A percentile compares a stretch with the other conserved stretches of the same genome.
phyloP scores from a whole-genome alignment of 2,888 invertebrate species.

The Alloplasta piceator region DNA sequence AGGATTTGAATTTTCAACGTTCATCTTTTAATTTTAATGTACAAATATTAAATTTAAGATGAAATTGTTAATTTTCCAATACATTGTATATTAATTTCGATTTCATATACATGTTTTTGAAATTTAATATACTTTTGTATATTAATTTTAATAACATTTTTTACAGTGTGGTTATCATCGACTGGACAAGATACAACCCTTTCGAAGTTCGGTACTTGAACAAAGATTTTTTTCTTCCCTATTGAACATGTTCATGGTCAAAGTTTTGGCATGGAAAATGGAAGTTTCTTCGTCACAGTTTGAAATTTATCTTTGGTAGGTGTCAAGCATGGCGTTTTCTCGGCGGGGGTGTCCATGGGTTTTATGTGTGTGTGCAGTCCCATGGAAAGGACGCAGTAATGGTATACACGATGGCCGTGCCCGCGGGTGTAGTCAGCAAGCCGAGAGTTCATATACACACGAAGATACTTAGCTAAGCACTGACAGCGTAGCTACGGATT shows the following conservation, averaged over 20 bases:
- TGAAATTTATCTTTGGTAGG: neutral
- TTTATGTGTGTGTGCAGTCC: neutral
- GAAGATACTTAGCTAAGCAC: constrained; percentile 81
- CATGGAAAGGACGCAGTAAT: neutral
- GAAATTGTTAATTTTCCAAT: too few species aligned
- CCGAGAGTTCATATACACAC: constrained; percentile 48
- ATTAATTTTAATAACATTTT: too few species aligned
- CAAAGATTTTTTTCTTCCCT: too few species aligned
- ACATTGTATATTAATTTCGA: too few species aligned
- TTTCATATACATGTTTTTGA: too few species aligned
- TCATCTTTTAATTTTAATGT: too few species aligned
- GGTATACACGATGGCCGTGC: constrained; percentile 3
- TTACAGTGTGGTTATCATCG: too few species aligned
- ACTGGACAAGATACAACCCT: too few species aligned
- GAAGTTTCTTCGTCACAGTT: neutral
- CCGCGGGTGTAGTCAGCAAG: constrained; percentile 35
- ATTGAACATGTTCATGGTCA: neutral
- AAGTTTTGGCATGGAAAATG: neutral
- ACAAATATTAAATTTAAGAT: too few species aligned
- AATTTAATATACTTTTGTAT: too few species aligned
- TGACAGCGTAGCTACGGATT: constrained; percentile 79
- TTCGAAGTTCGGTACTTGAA: too few species aligned
- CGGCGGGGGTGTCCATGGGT: neutral
- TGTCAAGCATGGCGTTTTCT: neutral
- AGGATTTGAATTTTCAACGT: too few species aligned